Base-by-base conservation (phyloP, 2,797 vertebrate genomes). In the Hapalemur alaotrensis region DNA sequence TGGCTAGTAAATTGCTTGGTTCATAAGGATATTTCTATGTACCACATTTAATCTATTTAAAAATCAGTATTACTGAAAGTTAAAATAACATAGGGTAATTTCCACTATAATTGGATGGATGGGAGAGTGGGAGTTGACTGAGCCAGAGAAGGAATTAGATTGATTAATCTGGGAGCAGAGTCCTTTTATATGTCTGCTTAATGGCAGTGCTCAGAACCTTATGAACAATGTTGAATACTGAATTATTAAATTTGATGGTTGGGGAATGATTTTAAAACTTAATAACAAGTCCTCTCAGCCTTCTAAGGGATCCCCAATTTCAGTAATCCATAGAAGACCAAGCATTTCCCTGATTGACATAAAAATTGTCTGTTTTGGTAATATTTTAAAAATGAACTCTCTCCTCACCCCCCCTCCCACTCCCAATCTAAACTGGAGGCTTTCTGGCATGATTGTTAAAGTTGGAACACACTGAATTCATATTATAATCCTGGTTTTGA, bases 41-140 rank as follows among this genome's bases (percentile, higher is more conserved):
- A 82, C 30, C 91, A 22, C 23, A 63, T 86, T 90, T 78, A 95
- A 88, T 78, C n/a, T 89, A 46, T 69, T 96, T 85, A 54, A 79
- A 63, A 95, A 59, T 57, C 78, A 61, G 25, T 86, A 46, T 92
- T 70, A 65, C 15, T 95, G 84, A 70, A 80, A 89, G 61, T 82
- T 96, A 89, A 94, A 85, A 84, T 84, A 95, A 92, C 92, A 94
- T 22, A 28, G 48, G 52, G 23, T 30, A 87, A 78, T 95, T 96
- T 96, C 67, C 41, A 63, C 72, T 93, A 30, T 95, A 65, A 76
- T 76, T 95, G 85, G 23, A 81, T 96, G 4, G 2, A 28, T 91
- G 57, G 50, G 73, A 93, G 61, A 81, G 63, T 67, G 23, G 92
- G 15, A 30, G 38, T 57, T 95, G 80, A 59, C 46, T 88, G 92